A percentile compares a stretch with the other conserved stretches of the same genome.
phyloP scores from a whole-genome alignment of 2,888 invertebrate genomes.

The Diarsia mendica region DNA sequence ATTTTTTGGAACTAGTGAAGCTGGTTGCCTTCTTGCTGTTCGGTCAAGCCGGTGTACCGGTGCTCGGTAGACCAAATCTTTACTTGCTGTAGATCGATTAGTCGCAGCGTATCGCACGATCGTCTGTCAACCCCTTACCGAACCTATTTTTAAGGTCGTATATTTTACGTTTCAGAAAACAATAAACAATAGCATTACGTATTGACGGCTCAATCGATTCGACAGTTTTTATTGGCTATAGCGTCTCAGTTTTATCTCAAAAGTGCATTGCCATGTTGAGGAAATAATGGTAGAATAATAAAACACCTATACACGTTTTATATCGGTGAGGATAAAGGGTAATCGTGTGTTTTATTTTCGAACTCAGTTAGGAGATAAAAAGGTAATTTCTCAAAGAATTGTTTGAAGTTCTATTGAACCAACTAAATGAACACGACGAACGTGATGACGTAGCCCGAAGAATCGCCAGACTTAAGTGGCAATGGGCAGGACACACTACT shows the following conservation, averaged over 20 bases:
- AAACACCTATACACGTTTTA: conserved; percentile 82
- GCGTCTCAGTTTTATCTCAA: conserved; percentile 74
- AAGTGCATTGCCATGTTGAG: conserved; percentile 84
- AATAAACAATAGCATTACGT: conserved; percentile 67
- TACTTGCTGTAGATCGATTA: background rate
- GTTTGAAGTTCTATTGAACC: background rate
- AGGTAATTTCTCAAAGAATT: background rate
- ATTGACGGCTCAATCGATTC: conserved; percentile 76
- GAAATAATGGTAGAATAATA: conserved; percentile 80
- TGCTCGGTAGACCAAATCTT: background rate
- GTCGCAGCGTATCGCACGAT: conserved; percentile 17
- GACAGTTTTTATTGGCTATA: conserved; percentile 80
- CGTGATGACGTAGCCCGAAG: too few species aligned
- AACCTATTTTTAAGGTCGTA: conserved; percentile 63
- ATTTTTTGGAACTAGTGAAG: background rate
- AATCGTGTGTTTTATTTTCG: conserved; percentile 55
- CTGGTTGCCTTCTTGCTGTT: background rate
- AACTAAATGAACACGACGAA: background rate
- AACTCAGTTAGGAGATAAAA: conserved; percentile 13
- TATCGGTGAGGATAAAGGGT: conserved; percentile 64
- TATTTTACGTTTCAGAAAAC: conserved; percentile 61
- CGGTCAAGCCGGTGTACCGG: background rate
- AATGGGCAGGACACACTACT: too few species aligned
- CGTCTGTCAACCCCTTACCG: conserved; percentile 35
- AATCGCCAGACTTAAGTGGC: too few species aligned